Percentiles rank a stretch among this genome's conserved stretches.
phyloP scores from a whole-genome alignment of 2,797 vertebrate genomes.

The Holocentrus rufus region DNA sequence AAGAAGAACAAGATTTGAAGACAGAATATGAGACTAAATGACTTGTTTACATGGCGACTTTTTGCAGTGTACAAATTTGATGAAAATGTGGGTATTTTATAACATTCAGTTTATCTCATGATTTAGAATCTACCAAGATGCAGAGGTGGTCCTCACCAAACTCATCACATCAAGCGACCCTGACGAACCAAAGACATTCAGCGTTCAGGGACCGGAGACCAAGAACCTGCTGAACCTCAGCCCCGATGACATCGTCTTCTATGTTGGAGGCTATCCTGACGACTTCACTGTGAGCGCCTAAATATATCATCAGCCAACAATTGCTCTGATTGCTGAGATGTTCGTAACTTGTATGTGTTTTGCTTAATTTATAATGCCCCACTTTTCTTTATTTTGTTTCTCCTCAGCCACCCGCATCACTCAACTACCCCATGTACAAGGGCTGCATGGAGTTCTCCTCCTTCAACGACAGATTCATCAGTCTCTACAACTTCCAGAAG shows the following conservation, averaged over 20 bases:
- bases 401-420: slow-evolving; percentile 85
- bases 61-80: neutral
- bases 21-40: no score
- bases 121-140: slow-evolving; percentile 83
- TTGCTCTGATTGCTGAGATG: neutral
- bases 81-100: neutral
- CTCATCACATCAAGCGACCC: slow-evolving; percentile 23
- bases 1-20: no score
- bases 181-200: fast-evolving
- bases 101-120: neutral
- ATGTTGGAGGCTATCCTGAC: slow-evolving; percentile 82
- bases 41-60: no score
- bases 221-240: slow-evolving; percentile 79
- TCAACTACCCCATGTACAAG: slow-evolving; percentile 84
- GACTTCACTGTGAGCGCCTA: slow-evolving; percentile 78
- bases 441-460: slow-evolving; percentile 93
- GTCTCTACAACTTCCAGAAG: slow-evolving; percentile 92
- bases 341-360: neutral
- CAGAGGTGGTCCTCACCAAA: slow-evolving; percentile 67
- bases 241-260: slow-evolving; percentile 79
- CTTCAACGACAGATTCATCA: slow-evolving; percentile 87
- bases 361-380: neutral
- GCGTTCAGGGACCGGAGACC: neutral
- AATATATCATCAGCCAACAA: neutral
- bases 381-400: slow-evolving; percentile 29